Evolutionary conservation across 2,888 invertebrate genomes (phyloP), one percentile per base, ranked within the genome.

Genomic region (Tipula confusa): DNA sequence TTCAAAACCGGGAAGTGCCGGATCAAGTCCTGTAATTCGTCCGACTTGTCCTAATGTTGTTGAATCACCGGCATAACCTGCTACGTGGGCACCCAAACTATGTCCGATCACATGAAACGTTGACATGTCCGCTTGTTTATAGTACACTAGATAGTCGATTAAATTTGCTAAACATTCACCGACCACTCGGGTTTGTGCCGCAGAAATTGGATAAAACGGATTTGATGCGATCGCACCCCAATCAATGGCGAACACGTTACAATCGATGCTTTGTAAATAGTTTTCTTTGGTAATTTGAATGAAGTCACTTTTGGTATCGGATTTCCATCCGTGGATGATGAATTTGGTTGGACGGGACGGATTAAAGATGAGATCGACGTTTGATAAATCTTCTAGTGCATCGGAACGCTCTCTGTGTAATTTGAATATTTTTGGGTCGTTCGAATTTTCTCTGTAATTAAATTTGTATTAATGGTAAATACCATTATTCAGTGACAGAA

Each of bases 11-110:
- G 94, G 94, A 24, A 92, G 87, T 0, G 95, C 95, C 0, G 95
- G 95, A 89, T 95, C 95, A 85, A 93, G 85, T 1, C 93, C 93
- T 82, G 93, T 93, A 3, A 94, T 92, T 86, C 93, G 90, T 48
- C 88, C 87, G 28, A 93, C 88, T 31, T 88, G 89, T 84, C 86
- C 87, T 1, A 87, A 87, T 29, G 87, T 87, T 85, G 89, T 91
- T 89, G 90, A 91, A 85, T 87, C 88, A 0, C 92, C 92, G 1
- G 92, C 91, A 86, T 91, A 91, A 3, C 92, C 93, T 91, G 92
- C 91, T 4, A 92, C 91, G 80, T 93, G 93, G 0, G 93, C 92
- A 29, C 93, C 93, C 84, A 93, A 88, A 86, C 92, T 92, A 85
- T 93, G 93, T 0, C 89, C 89, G 43, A 89, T 89, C 0, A 89